A percentile compares a stretch with the other conserved stretches of the same genome.
Evolutionary conservation across 2,888 invertebrate genomes (phyloP).

Genomic region (Eristalis intricaria): DNA sequence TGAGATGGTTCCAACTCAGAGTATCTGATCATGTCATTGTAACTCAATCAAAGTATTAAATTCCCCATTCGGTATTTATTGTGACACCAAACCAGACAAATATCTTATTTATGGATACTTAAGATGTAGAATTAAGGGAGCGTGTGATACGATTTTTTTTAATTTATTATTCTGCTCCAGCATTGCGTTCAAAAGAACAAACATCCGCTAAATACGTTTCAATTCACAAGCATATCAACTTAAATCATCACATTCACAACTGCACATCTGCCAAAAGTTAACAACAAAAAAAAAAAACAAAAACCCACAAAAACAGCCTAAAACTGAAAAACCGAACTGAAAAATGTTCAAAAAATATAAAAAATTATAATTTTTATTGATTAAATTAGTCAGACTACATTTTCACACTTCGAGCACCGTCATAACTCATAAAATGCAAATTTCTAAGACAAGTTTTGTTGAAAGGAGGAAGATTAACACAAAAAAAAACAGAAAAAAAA

Average conservation of each 20-base stretch:
- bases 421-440: slow-evolving; percentile 72
- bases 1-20: background rate
- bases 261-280: slow-evolving; percentile 5
- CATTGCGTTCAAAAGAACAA: background rate
- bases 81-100: background rate
- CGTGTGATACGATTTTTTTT: background rate
- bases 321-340: background rate
- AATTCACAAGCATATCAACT: background rate
- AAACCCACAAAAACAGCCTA: background rate
- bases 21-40: background rate
- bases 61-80: background rate
- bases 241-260: background rate
- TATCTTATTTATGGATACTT: background rate
- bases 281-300: background rate
- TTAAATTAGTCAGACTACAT: slow-evolving; percentile 70
- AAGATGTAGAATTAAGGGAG: background rate
- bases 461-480: background rate
- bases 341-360: slow-evolving; percentile 4
- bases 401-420: slow-evolving; percentile 64
- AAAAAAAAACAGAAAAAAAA: slow-evolving; percentile 10
- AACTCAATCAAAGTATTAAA: background rate
- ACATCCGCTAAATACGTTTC: background rate
- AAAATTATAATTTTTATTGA: slow-evolving; percentile 68
- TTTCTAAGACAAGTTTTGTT: slow-evolving; percentile 62
- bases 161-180: background rate